These are phyloP conservation scores for Magallana angulata DNA, from an alignment of 1,140 invertebrate genomes.

Conservation along the genomic window DNA sequence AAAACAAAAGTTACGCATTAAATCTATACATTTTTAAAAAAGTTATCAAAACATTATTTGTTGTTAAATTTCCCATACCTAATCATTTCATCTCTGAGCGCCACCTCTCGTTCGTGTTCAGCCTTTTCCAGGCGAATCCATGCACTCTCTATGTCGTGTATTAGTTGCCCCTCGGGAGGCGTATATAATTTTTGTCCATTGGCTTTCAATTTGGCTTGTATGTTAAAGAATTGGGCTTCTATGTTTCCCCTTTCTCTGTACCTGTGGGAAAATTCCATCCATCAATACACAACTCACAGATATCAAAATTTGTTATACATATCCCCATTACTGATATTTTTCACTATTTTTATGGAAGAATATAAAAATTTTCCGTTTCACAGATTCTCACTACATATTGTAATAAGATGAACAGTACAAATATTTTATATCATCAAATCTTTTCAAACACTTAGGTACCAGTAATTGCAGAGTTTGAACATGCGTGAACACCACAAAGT, in stretches of 20 bases:
- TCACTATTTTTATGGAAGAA: no score
- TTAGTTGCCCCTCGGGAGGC: conserved; percentile 90
- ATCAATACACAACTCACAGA: no score
- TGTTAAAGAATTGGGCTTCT: conserved; percentile 97
- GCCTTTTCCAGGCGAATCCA: conserved; percentile 96
- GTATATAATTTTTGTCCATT: conserved; percentile 92
- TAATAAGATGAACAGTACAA: no score
- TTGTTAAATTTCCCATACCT: conserved; percentile 77
- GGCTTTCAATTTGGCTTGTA: conserved; percentile 97
- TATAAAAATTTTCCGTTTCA: no score
- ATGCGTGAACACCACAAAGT: no score
- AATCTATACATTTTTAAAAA: not conserved
- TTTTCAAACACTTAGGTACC: no score
- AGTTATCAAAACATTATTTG: not conserved
- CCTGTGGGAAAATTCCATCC: conserved; percentile 78
- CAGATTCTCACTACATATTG: no score
- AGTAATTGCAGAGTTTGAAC: no score
- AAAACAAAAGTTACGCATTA: not conserved
- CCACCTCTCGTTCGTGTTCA: conserved; percentile 96
- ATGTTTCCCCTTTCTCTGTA: conserved; percentile 98
- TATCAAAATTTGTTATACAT: no score
- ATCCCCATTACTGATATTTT: no score
- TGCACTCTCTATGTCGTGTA: conserved; percentile 94
- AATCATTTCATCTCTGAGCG: conserved; percentile 92
- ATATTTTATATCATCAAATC: no score